phyloP scores from a whole-genome alignment of 2,797 vertebrate genomes.

The Tarsius wallacei region DNA sequence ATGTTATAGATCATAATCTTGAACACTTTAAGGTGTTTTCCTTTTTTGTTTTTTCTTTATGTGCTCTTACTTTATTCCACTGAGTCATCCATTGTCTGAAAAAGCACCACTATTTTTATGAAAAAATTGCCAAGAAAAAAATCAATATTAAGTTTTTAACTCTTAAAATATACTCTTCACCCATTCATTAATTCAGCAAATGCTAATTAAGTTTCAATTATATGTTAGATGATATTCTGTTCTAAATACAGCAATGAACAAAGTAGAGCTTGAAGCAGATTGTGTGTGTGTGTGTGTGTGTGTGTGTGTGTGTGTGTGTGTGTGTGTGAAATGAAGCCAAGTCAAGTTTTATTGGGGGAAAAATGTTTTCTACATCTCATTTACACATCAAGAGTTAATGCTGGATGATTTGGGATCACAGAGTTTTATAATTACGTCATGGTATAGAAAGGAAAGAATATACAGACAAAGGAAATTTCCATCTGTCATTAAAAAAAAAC shows the following conservation, averaged over 20 bases:
- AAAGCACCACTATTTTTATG: not conserved
- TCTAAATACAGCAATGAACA: not conserved
- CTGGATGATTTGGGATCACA: not conserved
- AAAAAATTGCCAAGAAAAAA: not conserved
- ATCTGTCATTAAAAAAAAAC: not conserved
- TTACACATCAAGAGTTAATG: not conserved
- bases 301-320: no score
- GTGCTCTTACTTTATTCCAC: not conserved
- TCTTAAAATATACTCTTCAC: not conserved
- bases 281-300: not conserved
- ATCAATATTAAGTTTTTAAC: not conserved
- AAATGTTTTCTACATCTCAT: not conserved
- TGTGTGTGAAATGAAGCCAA: not conserved
- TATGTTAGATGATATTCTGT: not conserved
- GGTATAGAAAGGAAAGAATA: not conserved
- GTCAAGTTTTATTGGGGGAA: not conserved
- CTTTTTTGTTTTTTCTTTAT: conserved; percentile 2
- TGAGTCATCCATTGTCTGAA: not conserved
- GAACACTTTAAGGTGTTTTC: not conserved
- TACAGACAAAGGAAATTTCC: not conserved
- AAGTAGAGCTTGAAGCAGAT: not conserved
- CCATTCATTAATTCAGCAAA: not conserved
- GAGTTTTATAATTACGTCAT: not conserved
- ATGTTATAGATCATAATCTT: not conserved
- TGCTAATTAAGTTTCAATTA: not conserved